Percentiles rank a stretch among this genome's conserved stretches.
phyloP scores from a whole-genome alignment of 2,797 vertebrate genomes.

The Tarsius wallacei region DNA sequence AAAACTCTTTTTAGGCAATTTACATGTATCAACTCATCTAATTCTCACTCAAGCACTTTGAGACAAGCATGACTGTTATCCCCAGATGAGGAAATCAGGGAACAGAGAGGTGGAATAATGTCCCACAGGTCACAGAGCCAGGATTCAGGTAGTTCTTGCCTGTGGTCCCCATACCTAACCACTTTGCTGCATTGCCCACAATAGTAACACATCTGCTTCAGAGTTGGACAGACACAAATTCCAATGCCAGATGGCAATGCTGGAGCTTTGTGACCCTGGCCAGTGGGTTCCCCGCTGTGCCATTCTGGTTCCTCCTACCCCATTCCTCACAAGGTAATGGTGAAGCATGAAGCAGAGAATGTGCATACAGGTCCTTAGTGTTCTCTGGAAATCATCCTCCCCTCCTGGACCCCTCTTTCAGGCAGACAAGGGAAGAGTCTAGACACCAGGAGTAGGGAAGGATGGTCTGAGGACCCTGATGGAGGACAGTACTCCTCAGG shows the following conservation, averaged over 20 bases:
- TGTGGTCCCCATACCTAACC: not conserved
- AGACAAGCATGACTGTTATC: not conserved
- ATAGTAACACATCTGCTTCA: not conserved
- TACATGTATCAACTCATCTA: not conserved
- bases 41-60: not conserved
- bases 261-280: not conserved
- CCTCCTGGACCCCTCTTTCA: not conserved
- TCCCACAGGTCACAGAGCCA: not conserved
- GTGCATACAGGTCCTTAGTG: fast-evolving
- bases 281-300: fast-evolving
- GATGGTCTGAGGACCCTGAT: not conserved
- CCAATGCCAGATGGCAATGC: fast-evolving
- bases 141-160: not conserved
- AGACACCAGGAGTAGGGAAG: not conserved
- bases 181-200: fast-evolving
- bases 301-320: not conserved
- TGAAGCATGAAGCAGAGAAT: not conserved
- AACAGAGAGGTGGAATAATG: too few relatives aligned
- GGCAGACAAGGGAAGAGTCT: not conserved
- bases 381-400: fast-evolving
- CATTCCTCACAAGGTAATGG: not conserved
- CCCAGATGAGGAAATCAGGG: not conserved
- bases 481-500: fast-evolving
- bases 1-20: not conserved
- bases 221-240: fast-evolving